phyloP scores from a whole-genome alignment of 2,797 vertebrate species.

The Channallabes apus region DNA sequence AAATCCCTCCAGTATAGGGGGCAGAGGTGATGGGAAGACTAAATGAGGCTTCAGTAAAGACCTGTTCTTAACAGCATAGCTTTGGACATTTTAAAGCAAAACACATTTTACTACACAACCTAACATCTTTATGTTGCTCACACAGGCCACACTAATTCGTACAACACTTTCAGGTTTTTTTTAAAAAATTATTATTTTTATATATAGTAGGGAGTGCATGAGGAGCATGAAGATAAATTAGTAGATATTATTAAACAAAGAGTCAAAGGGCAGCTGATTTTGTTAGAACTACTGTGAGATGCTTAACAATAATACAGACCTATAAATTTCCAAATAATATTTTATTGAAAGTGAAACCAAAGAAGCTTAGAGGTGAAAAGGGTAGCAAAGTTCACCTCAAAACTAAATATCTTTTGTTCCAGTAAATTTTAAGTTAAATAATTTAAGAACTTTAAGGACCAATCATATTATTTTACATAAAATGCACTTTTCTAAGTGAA shows the following conservation, averaged over 20 bases:
- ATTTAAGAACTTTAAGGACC: neutral
- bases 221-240: neutral
- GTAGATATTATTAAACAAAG: neutral
- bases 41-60: conserved; percentile 5
- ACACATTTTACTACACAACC: neutral
- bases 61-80: neutral
- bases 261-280: neutral
- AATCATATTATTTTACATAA: neutral
- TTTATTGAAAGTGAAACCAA: conserved; percentile 7
- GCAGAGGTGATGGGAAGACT: conserved; percentile 31
- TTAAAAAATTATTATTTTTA: neutral
- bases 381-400: neutral
- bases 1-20: conserved; percentile 40
- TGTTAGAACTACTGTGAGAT: neutral
- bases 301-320: neutral
- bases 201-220: no score
- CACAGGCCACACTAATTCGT: neutral
- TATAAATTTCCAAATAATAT: neutral
- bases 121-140: neutral
- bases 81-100: neutral
- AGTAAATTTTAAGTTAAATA: neutral
- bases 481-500: neutral
- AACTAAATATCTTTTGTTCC: neutral
- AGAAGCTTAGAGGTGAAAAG: neutral
- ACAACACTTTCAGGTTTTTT: neutral